phyloP scores from a whole-genome alignment of 2,113 vertebrate genomes.

The Kryptolebias marmoratus region DNA sequence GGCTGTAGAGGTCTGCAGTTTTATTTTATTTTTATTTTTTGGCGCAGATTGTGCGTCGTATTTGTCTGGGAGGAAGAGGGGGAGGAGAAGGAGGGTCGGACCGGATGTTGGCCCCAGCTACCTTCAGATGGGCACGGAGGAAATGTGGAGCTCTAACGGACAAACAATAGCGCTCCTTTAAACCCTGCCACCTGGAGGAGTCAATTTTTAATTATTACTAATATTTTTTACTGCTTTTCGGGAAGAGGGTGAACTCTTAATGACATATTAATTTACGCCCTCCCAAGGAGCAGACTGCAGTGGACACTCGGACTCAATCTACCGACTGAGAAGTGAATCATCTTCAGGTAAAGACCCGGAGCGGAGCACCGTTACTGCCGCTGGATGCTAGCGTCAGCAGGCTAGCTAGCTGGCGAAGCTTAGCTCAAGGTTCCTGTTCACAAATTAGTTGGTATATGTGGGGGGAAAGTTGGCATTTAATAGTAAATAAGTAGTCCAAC shows the following conservation, averaged over 20 bases:
- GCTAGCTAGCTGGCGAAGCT: conserved; percentile 54
- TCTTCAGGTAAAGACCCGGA: conserved; percentile 58
- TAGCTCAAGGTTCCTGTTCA: not conserved
- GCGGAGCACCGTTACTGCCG: conserved; percentile 8
- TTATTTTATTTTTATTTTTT: no score
- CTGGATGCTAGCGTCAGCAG: conserved; percentile 36
- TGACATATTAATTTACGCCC: not conserved
- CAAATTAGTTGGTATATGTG: not conserved
- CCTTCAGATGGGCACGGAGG: conserved; percentile 60
- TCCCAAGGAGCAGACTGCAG: not conserved
- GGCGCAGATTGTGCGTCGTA: no score
- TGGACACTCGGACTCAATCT: not conserved
- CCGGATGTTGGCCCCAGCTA: conserved; percentile 65
- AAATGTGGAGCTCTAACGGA: conserved; percentile 64
- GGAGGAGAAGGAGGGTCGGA: conserved; percentile 39
- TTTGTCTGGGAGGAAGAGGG: not conserved
- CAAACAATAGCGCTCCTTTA: conserved; percentile 68
- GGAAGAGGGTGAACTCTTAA: not conserved
- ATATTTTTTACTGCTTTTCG: conserved; percentile 17
- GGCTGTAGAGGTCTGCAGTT: not conserved
- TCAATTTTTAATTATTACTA: no score
- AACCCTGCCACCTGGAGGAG: conserved; percentile 34
- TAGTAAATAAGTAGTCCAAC: not conserved
- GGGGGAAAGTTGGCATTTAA: not conserved
- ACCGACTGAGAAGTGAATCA: conserved; percentile 16